Percentiles rank a stretch among this genome's conserved stretches.
Conservation (phyloP, 2,113 vertebrate species). For the Stictonetta naevosa region DNA sequence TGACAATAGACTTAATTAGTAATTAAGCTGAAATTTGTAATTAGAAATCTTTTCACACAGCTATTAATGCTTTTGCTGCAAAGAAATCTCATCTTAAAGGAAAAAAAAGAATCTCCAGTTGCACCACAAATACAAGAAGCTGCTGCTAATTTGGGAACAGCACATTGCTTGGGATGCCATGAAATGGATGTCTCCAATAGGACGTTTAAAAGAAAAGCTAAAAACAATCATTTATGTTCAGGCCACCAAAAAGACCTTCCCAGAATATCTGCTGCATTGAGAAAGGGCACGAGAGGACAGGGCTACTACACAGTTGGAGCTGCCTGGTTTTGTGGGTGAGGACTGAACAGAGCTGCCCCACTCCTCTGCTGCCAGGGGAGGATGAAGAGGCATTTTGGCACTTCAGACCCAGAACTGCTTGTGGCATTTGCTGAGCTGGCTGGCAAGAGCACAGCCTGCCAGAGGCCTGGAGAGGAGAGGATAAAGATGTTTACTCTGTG, state of each 20-base stretch:
- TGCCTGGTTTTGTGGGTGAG: not conserved
- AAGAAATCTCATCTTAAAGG: constrained; percentile 44
- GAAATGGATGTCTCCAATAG: not conserved
- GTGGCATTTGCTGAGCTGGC: not conserved
- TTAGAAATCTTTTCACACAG: constrained; percentile 61
- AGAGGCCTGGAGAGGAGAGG: not conserved
- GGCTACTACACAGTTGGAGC: not conserved
- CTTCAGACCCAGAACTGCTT: not conserved
- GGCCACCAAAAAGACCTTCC: not conserved
- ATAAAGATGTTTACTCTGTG: not conserved
- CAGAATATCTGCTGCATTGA: not conserved
- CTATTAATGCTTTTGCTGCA: constrained; percentile 52
- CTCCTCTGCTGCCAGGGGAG: not conserved
- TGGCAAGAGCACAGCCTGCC: not conserved
- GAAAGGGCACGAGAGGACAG: not conserved
- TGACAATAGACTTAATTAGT: constrained; percentile 64
- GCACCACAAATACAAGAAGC: constrained; percentile 14
- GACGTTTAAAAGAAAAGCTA: not conserved
- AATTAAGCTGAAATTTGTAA: constrained; percentile 62
- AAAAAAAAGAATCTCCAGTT: not conserved
- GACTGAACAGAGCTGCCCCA: not conserved
- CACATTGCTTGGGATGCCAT: not conserved
- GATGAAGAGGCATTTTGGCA: not conserved
- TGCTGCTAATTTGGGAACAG: constrained; percentile 1
- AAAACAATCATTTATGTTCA: not conserved